Conservation (phyloP, 2,888 invertebrate genomes). For the Anagyrus pseudococci region DNA sequence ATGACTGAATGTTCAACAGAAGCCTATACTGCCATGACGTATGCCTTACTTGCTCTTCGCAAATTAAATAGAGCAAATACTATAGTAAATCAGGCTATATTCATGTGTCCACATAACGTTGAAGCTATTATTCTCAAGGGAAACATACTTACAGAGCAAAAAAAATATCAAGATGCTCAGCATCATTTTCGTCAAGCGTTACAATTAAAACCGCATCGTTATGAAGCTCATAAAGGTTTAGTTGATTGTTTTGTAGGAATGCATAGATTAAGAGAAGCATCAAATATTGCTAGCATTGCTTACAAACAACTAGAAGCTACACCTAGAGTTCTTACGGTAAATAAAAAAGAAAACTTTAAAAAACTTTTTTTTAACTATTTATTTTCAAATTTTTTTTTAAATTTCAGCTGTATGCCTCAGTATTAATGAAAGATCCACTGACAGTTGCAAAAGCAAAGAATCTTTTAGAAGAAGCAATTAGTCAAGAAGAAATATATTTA, state of each 20-base stretch:
- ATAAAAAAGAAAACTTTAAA: slow-evolving; percentile 1
- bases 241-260: slow-evolving; percentile 76
- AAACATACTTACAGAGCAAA: slow-evolving; percentile 70
- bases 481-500: slow-evolving; percentile 74
- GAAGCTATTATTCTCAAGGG: slow-evolving; percentile 80
- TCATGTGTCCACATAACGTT: slow-evolving; percentile 70
- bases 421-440: slow-evolving; percentile 73
- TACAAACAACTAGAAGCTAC: slow-evolving; percentile 76
- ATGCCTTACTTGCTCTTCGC: slow-evolving; percentile 70
- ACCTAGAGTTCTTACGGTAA: slow-evolving; percentile 76
- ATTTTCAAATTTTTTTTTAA: slow-evolving; percentile 27
- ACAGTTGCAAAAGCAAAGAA: slow-evolving; percentile 70
- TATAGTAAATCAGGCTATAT: slow-evolving; percentile 77
- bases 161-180: slow-evolving; percentile 72
- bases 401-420: slow-evolving; percentile 76
- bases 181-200: slow-evolving; percentile 73
- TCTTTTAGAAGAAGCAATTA: slow-evolving; percentile 75
- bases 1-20: slow-evolving; percentile 68
- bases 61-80: slow-evolving; percentile 74
- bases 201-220: slow-evolving; percentile 69
- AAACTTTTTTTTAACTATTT: slow-evolving; percentile 9
- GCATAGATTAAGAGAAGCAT: slow-evolving; percentile 75
- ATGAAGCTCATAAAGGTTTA: slow-evolving; percentile 80
- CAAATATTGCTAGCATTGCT: slow-evolving; percentile 74
- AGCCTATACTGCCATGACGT: slow-evolving; percentile 80